Conservation (phyloP, 1,140 invertebrate genomes). For the Choristoneura fumiferana region DNA sequence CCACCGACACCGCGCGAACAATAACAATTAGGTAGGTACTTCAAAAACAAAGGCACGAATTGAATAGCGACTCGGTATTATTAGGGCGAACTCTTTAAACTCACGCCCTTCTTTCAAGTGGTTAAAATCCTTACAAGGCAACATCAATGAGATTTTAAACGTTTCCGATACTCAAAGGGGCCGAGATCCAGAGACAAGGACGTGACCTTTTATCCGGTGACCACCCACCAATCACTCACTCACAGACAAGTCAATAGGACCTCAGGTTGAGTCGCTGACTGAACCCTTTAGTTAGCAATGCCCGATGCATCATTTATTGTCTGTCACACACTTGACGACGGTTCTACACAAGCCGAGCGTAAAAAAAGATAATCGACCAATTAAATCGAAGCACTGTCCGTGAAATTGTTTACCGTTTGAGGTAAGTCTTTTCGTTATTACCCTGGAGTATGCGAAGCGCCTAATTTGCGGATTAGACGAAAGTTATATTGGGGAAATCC, state of each 20-base stretch:
- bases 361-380: conserved; percentile 70
- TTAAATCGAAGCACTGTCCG: conserved; percentile 69
- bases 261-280: conserved; percentile 6
- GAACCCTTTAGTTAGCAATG: conserved; percentile 27
- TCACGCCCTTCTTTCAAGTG: conserved; percentile 9
- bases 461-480: conserved; percentile 15
- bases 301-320: conserved; percentile 63
- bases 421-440: conserved; percentile 43
- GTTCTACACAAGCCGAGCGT: conserved; percentile 40
- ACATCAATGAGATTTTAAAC: conserved; percentile 19
- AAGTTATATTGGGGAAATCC: conserved; percentile 17
- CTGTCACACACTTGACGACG: conserved; percentile 62
- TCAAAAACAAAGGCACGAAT: conserved; percentile 14
- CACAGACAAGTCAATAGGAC: conserved; percentile 13
- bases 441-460: conserved; percentile 16
- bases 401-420: conserved; percentile 72
- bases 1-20: conserved; percentile 1
- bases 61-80: conserved; percentile 25
- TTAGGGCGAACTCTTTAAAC: conserved; percentile 25
- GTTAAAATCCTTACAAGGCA: conserved; percentile 15
- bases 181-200: background rate
- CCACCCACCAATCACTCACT: conserved; percentile 12
- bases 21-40: conserved; percentile 9
- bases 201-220: conserved; percentile 3
- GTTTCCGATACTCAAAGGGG: background rate